phyloP scores from a whole-genome alignment of 2,113 vertebrate species.

The Alligator mississippiensis region DNA sequence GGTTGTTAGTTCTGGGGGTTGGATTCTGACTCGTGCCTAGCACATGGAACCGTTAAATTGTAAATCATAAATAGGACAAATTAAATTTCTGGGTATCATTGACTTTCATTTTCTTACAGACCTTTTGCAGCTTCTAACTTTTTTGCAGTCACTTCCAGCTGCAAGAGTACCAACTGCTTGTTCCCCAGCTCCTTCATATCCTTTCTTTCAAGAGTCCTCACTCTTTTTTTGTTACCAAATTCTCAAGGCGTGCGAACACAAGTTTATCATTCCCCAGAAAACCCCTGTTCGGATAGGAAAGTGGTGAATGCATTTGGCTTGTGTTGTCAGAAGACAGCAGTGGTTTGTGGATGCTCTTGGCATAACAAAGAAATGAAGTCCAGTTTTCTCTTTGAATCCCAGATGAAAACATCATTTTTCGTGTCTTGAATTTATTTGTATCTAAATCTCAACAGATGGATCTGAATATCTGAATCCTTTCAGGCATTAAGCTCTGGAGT shows the following conservation, averaged over 20 bases:
- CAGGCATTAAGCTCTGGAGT: background rate
- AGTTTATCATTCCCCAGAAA: too few species aligned
- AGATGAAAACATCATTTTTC: background rate
- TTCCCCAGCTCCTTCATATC: too few species aligned
- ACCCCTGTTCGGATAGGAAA: too few species aligned
- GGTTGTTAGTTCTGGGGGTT: background rate
- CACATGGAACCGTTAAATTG: background rate
- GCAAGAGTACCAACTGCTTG: too few species aligned
- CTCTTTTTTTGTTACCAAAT: too few species aligned
- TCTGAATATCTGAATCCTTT: background rate
- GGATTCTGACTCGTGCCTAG: background rate
- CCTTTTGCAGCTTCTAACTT: background rate
- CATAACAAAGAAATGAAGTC: background rate
- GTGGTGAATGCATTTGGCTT: too few species aligned
- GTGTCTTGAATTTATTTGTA: background rate
- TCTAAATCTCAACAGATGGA: too few species aligned
- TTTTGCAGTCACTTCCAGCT: too few species aligned
- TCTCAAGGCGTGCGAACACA: too few species aligned
- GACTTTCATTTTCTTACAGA: background rate
- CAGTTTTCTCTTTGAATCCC: background rate
- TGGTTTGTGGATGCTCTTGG: background rate
- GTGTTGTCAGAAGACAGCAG: too few species aligned
- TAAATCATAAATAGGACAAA: background rate
- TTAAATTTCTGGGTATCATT: background rate
- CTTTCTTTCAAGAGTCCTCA: too few species aligned